These are phyloP conservation scores for Vidua macroura DNA, from an alignment of 2,113 vertebrate species.

Conservation along the genomic window DNA sequence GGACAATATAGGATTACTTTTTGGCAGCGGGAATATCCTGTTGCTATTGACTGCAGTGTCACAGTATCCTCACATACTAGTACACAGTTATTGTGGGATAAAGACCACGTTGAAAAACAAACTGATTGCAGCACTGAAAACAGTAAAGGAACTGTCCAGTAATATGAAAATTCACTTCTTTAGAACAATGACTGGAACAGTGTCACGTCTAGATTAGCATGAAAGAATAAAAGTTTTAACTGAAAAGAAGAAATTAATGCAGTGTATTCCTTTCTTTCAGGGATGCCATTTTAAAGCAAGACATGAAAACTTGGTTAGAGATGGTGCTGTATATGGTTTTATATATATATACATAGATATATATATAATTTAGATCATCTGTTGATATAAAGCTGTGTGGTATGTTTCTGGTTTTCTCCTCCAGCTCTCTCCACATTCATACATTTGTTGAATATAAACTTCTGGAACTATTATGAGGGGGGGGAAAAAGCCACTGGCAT, in stretches of 20 bases:
- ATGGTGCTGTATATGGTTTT: not conserved
- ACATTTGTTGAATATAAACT: not conserved
- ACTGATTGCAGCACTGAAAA: constrained; percentile 16
- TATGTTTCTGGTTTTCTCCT: not conserved
- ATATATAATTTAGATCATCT: not conserved
- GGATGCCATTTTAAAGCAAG: not conserved
- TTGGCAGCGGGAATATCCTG: constrained; percentile 37
- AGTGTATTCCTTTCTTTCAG: not conserved
- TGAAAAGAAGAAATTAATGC: not conserved
- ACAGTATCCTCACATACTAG: constrained; percentile 24
- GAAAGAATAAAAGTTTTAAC: constrained; percentile 2
- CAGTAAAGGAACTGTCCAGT: constrained; percentile 1
- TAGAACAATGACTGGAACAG: not conserved
- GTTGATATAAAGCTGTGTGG: not conserved
- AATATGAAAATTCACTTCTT: constrained; percentile 22
- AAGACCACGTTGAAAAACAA: constrained; percentile 39
- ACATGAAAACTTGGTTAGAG: not conserved
- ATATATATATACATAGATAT: accelerated
- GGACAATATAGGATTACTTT: constrained; percentile 50
- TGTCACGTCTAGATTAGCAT: not conserved
- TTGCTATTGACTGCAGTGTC: constrained; percentile 39
- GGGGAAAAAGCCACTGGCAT: not conserved
- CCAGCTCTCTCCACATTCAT: not conserved
- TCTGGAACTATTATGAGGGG: not conserved
- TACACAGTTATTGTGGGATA: constrained; percentile 33